Evolutionary conservation across 2,888 invertebrate genomes (phyloP).

Genomic region (Stegana nigrithorax): DNA sequence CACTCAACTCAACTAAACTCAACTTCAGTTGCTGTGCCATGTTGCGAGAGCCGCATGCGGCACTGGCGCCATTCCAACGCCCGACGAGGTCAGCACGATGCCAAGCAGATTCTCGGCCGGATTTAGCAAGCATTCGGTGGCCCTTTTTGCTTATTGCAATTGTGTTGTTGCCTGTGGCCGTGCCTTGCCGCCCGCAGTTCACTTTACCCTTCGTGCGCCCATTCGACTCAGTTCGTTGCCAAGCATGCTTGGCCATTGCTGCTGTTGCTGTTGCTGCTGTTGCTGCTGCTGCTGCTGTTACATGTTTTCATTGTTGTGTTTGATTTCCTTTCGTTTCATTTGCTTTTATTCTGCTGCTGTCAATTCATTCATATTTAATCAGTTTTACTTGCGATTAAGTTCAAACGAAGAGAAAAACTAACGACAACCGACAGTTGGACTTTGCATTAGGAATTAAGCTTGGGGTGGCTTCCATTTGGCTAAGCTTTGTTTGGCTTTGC

Average conservation of each 20-base stretch:
- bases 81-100: neutral
- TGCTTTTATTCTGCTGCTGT: slow-evolving; percentile 14
- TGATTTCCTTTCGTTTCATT: slow-evolving; percentile 7
- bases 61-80: too few species aligned
- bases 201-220: neutral
- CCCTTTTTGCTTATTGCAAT: neutral
- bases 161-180: slow-evolving; percentile 29
- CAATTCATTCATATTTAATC: slow-evolving; percentile 16
- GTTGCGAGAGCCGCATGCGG: too few species aligned
- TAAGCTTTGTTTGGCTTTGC: neutral
- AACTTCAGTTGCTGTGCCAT: too few species aligned
- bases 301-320: slow-evolving; percentile 5
- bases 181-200: slow-evolving; percentile 17
- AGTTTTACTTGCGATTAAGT: slow-evolving; percentile 15
- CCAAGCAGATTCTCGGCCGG: slow-evolving; percentile 27
- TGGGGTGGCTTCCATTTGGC: neutral
- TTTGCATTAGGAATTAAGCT: neutral
- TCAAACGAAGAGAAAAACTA: neutral
- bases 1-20: neutral
- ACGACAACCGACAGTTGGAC: neutral
- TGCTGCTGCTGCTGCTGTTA: neutral
- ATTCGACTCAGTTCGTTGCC: neutral
- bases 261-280: neutral
- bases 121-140: slow-evolving; percentile 21
- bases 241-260: too few species aligned